Evolutionary conservation across 1,140 invertebrate species (phyloP).

Genomic region (Hypsibius dujardini): DNA sequence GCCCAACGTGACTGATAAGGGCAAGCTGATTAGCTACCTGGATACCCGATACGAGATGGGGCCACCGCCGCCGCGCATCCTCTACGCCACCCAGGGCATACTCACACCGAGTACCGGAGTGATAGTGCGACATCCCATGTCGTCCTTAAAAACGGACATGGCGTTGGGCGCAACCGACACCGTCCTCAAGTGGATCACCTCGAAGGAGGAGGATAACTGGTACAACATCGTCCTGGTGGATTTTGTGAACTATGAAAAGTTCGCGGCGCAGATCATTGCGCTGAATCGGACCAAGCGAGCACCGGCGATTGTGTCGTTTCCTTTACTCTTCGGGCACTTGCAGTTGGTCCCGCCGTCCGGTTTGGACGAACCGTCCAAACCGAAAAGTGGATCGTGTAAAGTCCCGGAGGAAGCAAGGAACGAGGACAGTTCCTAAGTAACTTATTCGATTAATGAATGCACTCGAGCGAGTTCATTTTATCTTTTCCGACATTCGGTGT

Average conservation of each 20-base stretch:
- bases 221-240: conserved; percentile 2
- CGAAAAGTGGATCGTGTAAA: too few relatives aligned
- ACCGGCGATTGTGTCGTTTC: neutral
- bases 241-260: neutral
- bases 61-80: neutral
- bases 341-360: too few relatives aligned
- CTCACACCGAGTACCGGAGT: neutral
- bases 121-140: neutral
- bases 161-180: neutral
- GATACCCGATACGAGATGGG: neutral
- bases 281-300: neutral
- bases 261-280: neutral
- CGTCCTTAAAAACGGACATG: neutral
- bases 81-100: conserved; percentile 8
- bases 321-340: too few relatives aligned
- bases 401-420: too few relatives aligned
- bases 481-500: too few relatives aligned
- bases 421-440: too few relatives aligned
- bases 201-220: neutral
- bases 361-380: too few relatives aligned
- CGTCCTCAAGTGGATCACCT: neutral
- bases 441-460: too few relatives aligned
- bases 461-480: too few relatives aligned
- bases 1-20: neutral
- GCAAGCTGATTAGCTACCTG: neutral